A percentile compares a stretch with the other conserved stretches of the same genome.
Evolutionary conservation across 2,113 vertebrate species (phyloP).

Genomic region (Saguinus imperator): DNA sequence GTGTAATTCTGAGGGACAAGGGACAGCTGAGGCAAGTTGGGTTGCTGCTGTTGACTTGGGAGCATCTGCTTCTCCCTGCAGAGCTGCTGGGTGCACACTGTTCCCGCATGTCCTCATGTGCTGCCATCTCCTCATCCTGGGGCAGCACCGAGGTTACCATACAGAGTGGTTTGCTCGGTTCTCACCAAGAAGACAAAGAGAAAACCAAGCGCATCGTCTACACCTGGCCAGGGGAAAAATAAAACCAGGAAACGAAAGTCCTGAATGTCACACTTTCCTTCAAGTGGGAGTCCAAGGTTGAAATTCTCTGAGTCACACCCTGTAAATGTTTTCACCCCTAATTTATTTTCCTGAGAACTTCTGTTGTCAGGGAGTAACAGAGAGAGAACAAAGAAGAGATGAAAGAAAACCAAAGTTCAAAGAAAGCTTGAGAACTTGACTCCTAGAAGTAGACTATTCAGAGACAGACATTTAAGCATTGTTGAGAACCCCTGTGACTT

Average conservation of each 20-base stretch:
- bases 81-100: constrained; percentile 68
- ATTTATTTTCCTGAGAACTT: constrained; percentile 55
- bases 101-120: constrained; percentile 72
- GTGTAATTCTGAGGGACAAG: constrained; percentile 14
- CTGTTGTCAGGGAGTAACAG: constrained; percentile 57
- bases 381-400: constrained; percentile 14
- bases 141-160: constrained; percentile 60
- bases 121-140: constrained; percentile 43
- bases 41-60: constrained; percentile 69
- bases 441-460: background rate
- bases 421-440: constrained; percentile 8
- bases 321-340: constrained; percentile 65
- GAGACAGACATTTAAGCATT: background rate
- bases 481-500: background rate
- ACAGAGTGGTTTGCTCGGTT: background rate
- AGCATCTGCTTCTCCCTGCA: constrained; percentile 81
- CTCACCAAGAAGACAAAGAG: background rate
- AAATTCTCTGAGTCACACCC: background rate
- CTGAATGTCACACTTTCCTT: background rate
- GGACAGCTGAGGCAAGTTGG: constrained; percentile 41
- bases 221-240: background rate
- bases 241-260: background rate
- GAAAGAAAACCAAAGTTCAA: constrained; percentile 7
- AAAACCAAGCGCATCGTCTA: background rate
- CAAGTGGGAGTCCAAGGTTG: background rate